Conservation (phyloP, 2,797 vertebrate genomes). For the Pampus argenteus region DNA sequence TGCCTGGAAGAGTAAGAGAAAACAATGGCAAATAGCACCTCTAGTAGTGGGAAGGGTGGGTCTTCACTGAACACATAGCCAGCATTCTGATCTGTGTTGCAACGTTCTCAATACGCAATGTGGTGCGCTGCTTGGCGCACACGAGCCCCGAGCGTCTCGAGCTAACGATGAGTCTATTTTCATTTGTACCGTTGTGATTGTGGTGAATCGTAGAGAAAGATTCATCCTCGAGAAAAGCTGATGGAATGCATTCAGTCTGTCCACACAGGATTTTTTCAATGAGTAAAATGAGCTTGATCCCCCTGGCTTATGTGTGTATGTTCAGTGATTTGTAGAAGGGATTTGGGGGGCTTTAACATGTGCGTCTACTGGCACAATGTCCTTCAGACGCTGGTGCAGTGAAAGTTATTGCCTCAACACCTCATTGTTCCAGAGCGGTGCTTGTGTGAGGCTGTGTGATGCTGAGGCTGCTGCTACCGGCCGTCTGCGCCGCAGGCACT, state of each 20-base stretch:
- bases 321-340: slow-evolving; percentile 84
- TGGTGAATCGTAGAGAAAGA: slow-evolving; percentile 58
- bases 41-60: slow-evolving; percentile 27
- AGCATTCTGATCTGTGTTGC: slow-evolving; percentile 69
- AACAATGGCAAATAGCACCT: slow-evolving; percentile 5
- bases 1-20: slow-evolving; percentile 22
- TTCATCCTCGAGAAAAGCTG: slow-evolving; percentile 66
- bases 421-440: slow-evolving; percentile 58
- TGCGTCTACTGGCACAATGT: slow-evolving; percentile 74
- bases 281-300: slow-evolving; percentile 82
- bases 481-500: slow-evolving; percentile 31
- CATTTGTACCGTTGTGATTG: slow-evolving; percentile 58
- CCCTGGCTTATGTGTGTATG: slow-evolving; percentile 79
- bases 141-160: slow-evolving; percentile 55
- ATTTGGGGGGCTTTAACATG: slow-evolving; percentile 81
- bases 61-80: slow-evolving; percentile 61
- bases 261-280: slow-evolving; percentile 73
- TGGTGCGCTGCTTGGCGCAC: slow-evolving; percentile 65
- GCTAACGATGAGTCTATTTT: slow-evolving; percentile 68
- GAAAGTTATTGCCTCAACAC: slow-evolving; percentile 64
- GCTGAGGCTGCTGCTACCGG: slow-evolving; percentile 59
- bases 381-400: slow-evolving; percentile 67
- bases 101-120: slow-evolving; percentile 55
- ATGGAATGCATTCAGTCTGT: slow-evolving; percentile 76
- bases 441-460: slow-evolving; percentile 36